Conservation (phyloP, 2,113 vertebrate species). For the Aspiorhynchus laticeps region DNA sequence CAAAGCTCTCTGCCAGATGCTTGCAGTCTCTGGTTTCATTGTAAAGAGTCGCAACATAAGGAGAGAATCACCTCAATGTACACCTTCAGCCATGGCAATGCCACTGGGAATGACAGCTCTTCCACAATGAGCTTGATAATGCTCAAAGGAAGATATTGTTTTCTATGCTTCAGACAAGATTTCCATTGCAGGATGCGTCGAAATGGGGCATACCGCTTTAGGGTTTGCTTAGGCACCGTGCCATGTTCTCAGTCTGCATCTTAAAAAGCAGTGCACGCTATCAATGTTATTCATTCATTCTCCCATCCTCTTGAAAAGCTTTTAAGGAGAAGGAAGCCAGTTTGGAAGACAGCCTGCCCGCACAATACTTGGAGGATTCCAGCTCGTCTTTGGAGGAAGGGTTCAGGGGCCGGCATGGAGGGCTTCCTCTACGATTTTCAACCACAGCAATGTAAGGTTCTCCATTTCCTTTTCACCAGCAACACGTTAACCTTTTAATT, state of each 20-base stretch:
- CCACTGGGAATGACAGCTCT: slow-evolving; percentile 44
- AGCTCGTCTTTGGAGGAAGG: slow-evolving; percentile 27
- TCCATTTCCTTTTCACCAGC: slow-evolving; percentile 1
- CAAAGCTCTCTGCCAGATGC: slow-evolving; percentile 32
- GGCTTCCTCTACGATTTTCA: slow-evolving; percentile 16
- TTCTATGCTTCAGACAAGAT: slow-evolving; percentile 23
- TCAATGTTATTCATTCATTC: slow-evolving; percentile 52
- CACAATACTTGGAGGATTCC: slow-evolving; percentile 49
- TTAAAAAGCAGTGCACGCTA: slow-evolving; percentile 45
- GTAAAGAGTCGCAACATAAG: slow-evolving; percentile 33
- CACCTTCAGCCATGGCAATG: slow-evolving; percentile 23
- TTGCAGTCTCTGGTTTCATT: slow-evolving; percentile 36
- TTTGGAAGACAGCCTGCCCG: slow-evolving; percentile 43
- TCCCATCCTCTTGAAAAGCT: slow-evolving; percentile 36
- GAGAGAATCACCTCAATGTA: slow-evolving; percentile 35
- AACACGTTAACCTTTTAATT: slow-evolving; percentile 19
- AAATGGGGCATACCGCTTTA: slow-evolving; percentile 44
- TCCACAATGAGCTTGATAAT: slow-evolving; percentile 40
- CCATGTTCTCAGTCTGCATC: slow-evolving; percentile 45
- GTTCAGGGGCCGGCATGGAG: slow-evolving; percentile 30
- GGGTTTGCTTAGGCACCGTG: slow-evolving; percentile 50
- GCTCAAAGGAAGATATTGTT: slow-evolving; percentile 46
- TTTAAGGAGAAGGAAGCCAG: slow-evolving; percentile 45
- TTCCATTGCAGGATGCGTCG: slow-evolving; percentile 35
- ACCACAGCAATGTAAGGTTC: slow-evolving; percentile 5